Conservation (phyloP, 2,888 invertebrate genomes). For the Malthinus flaveolus region DNA sequence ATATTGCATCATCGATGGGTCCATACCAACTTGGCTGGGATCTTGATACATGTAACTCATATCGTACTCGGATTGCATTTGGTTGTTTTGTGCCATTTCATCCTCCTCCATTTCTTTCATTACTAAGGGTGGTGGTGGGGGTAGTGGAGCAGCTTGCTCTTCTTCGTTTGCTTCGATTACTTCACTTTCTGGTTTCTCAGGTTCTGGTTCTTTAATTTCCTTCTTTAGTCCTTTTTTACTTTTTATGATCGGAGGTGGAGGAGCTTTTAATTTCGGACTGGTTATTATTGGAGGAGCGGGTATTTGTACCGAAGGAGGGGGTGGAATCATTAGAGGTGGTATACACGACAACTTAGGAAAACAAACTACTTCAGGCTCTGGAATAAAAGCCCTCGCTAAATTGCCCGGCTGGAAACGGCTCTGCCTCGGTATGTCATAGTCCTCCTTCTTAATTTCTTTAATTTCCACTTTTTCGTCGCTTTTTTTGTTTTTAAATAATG, state of each 20-base stretch:
- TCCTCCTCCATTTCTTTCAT: constrained; percentile 9
- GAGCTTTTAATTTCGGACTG: constrained; percentile 37
- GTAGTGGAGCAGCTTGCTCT: constrained; percentile 28
- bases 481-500: constrained; percentile 69
- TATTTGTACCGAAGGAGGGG: constrained; percentile 39
- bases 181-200: constrained; percentile 16
- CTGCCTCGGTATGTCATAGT: constrained; percentile 50
- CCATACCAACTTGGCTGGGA: constrained; percentile 36
- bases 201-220: constrained; percentile 6
- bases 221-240: constrained; percentile 13
- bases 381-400: constrained; percentile 51
- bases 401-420: constrained; percentile 53
- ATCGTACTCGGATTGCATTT: constrained; percentile 56
- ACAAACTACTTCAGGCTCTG: constrained; percentile 53
- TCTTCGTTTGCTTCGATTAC: constrained; percentile 24
- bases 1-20: constrained; percentile 42
- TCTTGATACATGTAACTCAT: constrained; percentile 67
- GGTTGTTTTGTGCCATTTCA: not conserved
- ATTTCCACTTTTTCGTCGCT: constrained; percentile 54
- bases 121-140: constrained; percentile 24
- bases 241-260: constrained; percentile 46
- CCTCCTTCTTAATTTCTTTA: constrained; percentile 60
- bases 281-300: constrained; percentile 42
- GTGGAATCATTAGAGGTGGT: constrained; percentile 45
- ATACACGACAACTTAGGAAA: constrained; percentile 51